These are phyloP conservation scores for Edolisoma coerulescens DNA, from an alignment of 2,113 vertebrate genomes.

Conservation along the genomic window DNA sequence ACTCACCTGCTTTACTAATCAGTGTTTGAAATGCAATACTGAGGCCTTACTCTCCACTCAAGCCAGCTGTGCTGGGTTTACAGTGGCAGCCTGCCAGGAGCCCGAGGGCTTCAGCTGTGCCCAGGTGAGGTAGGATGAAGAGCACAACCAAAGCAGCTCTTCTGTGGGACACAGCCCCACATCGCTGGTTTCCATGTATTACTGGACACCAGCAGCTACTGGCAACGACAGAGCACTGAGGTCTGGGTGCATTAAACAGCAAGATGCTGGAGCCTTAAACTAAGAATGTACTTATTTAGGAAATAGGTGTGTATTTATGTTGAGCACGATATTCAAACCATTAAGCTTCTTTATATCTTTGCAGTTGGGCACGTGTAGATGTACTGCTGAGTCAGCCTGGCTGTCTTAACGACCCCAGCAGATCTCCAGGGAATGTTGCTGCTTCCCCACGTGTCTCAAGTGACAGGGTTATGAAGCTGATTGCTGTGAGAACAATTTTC, in stretches of 20 bases:
- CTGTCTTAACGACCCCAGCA: neutral
- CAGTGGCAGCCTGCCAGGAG: neutral
- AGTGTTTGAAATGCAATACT: neutral
- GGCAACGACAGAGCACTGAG: neutral
- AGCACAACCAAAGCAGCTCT: neutral
- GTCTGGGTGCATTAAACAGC: neutral
- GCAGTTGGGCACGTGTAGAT: neutral
- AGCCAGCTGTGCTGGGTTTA: neutral
- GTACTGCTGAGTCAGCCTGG: neutral
- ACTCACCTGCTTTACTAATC: neutral
- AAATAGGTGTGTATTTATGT: neutral
- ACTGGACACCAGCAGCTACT: neutral
- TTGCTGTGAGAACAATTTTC: neutral
- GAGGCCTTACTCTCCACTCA: neutral
- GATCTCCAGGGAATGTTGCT: neutral
- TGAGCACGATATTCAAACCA: neutral
- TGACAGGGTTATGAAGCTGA: neutral
- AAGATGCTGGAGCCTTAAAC: neutral
- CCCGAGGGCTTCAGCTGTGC: neutral
- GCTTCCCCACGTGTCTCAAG: neutral
- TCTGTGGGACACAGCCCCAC: neutral
- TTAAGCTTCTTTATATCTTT: neutral
- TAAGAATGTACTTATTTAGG: neutral
- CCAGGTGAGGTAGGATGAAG: neutral
- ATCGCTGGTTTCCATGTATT: fast-evolving